These are phyloP conservation scores for Centrocercus urophasianus DNA, from an alignment of 2,113 vertebrate species.

Conservation along the genomic window DNA sequence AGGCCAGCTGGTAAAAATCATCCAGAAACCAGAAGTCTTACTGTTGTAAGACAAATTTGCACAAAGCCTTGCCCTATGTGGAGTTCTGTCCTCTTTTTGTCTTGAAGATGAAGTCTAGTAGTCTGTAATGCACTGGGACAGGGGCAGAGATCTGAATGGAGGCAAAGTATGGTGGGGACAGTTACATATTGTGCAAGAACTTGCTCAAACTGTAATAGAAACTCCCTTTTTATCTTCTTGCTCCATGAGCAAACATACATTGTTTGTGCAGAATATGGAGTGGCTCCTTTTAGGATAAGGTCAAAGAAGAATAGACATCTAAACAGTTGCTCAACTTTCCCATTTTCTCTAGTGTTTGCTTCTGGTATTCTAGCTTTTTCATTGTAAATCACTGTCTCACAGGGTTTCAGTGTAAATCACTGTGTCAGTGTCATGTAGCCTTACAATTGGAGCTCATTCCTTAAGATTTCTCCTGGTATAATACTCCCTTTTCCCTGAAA, in stretches of 20 bases:
- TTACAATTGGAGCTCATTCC: fast-evolving
- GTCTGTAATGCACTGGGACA: background rate
- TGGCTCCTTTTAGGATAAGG: background rate
- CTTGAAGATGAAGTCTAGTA: background rate
- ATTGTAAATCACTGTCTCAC: background rate
- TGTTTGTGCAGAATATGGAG: background rate
- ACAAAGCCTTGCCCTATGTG: background rate
- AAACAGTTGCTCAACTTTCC: background rate
- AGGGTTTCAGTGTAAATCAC: background rate
- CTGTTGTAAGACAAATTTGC: background rate
- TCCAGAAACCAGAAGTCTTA: background rate
- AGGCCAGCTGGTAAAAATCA: background rate
- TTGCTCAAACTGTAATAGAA: background rate
- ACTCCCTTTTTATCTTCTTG: background rate
- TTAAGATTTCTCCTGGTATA: background rate
- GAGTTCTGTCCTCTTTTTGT: background rate
- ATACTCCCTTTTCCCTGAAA: background rate
- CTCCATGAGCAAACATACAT: background rate
- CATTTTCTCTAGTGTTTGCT: background rate
- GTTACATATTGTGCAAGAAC: background rate
- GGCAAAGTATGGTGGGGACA: background rate
- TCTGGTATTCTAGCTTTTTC: background rate
- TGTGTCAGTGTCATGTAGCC: background rate
- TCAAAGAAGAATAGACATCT: background rate
- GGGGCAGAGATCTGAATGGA: background rate